Evolutionary conservation across 2,888 invertebrate species (phyloP).

Genomic region (Saturnia japonica): DNA sequence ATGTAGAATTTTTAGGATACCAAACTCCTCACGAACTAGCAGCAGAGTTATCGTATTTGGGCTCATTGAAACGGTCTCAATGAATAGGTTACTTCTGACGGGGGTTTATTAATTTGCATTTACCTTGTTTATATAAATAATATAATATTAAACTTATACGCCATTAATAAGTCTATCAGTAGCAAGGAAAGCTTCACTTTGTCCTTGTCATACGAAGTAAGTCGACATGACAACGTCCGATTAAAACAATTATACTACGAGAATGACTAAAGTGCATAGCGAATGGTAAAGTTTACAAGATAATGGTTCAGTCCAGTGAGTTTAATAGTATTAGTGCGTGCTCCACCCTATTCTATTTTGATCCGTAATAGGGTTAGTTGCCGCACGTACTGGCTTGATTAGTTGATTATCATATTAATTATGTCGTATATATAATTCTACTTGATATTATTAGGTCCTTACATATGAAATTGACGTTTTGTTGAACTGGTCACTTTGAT

Average conservation of each 20-base stretch:
- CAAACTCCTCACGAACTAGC: too few relatives aligned
- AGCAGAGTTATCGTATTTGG: too few relatives aligned
- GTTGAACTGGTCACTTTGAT: too few relatives aligned
- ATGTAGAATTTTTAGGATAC: too few relatives aligned
- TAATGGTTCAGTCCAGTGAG: conserved; percentile 52
- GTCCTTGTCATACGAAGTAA: not conserved
- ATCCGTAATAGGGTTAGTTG: conserved; percentile 40
- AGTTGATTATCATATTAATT: conserved; percentile 14
- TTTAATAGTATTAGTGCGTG: conserved; percentile 64
- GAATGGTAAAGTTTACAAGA: conserved; percentile 53
- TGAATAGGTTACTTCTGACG: too few relatives aligned
- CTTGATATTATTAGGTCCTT: not conserved
- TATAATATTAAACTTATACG: not conserved
- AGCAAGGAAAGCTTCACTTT: not conserved
- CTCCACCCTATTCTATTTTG: conserved; percentile 48
- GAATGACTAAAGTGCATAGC: conserved; percentile 55
- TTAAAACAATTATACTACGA: conserved; percentile 44
- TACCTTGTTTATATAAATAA: too few relatives aligned
- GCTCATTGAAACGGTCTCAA: too few relatives aligned
- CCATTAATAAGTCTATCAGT: not conserved
- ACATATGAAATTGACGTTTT: too few relatives aligned
- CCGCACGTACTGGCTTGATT: conserved; percentile 24
- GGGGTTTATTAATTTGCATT: too few relatives aligned
- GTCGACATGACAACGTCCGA: conserved; percentile 43
- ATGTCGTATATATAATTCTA: not conserved